Conservation (phyloP, 2,113 vertebrate genomes). For the Vireo altiloquus region DNA sequence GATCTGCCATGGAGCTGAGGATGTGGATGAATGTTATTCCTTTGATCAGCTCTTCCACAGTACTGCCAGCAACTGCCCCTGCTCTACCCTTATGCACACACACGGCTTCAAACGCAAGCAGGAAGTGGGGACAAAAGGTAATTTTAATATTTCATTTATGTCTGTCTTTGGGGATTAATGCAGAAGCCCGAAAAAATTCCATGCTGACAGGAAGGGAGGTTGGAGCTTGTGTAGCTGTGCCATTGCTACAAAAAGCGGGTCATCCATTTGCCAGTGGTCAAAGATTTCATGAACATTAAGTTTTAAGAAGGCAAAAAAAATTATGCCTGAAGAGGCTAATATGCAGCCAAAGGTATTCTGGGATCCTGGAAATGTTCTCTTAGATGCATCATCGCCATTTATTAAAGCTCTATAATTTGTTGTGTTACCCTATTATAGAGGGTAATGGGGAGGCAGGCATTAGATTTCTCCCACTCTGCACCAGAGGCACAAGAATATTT, state of each 20-base stretch:
- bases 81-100: neutral
- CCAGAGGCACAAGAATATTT: conserved; percentile 48
- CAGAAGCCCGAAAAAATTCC: conserved; percentile 54
- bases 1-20: neutral
- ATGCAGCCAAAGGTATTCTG: conserved; percentile 68
- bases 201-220: neutral
- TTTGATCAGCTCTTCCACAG: conserved; percentile 45
- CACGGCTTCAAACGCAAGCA: neutral
- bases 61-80: neutral
- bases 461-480: conserved; percentile 50
- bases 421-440: conserved; percentile 59
- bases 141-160: conserved; percentile 70
- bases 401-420: conserved; percentile 71
- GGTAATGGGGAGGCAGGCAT: conserved; percentile 69
- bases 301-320: conserved; percentile 60
- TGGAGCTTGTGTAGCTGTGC: neutral
- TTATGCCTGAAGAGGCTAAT: conserved; percentile 56
- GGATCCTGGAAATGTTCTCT: conserved; percentile 63
- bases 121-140: conserved; percentile 47
- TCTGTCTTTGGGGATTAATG: conserved; percentile 43
- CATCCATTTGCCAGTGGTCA: conserved; percentile 39
- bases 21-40: neutral
- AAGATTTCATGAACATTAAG: conserved; percentile 62
- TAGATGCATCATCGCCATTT: conserved; percentile 63
- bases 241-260: conserved; percentile 21